These are phyloP conservation scores for Pempheris klunzingeri DNA, from an alignment of 2,797 vertebrate genomes.

Conservation along the genomic window DNA sequence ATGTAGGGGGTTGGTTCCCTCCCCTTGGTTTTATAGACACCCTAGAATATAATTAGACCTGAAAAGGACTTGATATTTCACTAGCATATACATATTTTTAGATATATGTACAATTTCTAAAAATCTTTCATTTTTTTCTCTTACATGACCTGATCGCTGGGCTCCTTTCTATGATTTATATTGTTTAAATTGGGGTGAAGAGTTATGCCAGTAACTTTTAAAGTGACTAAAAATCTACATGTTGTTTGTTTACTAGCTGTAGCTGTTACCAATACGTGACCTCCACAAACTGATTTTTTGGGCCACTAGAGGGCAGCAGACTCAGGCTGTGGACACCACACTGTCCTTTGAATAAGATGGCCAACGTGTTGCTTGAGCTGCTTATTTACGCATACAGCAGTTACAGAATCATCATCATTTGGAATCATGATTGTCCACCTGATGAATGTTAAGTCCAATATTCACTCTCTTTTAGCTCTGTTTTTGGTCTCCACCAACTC, in stretches of 20 bases:
- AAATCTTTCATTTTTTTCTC: background rate
- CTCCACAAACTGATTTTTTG: background rate
- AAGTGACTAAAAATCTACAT: background rate
- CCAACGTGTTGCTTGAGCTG: background rate
- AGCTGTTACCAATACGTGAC: background rate
- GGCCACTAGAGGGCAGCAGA: background rate
- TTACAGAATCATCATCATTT: background rate
- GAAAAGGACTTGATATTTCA: no score
- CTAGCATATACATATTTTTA: no score
- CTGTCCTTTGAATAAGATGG: no score
- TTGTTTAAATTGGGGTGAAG: background rate
- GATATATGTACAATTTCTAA: no score
- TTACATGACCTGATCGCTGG: background rate
- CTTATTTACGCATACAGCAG: background rate
- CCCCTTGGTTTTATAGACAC: no score
- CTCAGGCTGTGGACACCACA: background rate
- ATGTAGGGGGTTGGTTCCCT: background rate
- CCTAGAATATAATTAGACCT: no score
- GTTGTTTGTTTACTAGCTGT: background rate
- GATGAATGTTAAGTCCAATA: background rate
- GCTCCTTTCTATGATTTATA: background rate
- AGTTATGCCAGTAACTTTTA: background rate
- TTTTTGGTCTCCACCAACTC: background rate
- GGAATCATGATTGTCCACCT: background rate
- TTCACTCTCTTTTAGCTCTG: no score